Evolutionary conservation across 2,888 invertebrate species (phyloP).

Genomic region (Argynnis bischoffii): DNA sequence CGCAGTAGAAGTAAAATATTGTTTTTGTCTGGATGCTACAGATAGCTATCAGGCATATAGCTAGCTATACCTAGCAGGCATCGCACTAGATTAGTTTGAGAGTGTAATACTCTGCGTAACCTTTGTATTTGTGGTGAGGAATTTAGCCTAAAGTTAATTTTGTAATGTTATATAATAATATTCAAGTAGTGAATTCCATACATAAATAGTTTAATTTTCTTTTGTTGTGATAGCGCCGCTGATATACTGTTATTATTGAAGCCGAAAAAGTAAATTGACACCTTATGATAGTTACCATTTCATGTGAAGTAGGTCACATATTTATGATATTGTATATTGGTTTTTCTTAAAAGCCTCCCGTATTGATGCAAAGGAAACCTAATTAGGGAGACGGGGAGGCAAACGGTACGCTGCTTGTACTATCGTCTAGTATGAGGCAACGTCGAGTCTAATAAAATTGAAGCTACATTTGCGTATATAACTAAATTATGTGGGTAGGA

Average conservation of each 20-base stretch:
- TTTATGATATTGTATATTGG: conserved; percentile 51
- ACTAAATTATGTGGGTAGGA: conserved; percentile 16
- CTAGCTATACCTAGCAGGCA: no score
- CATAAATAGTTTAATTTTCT: not conserved
- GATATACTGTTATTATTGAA: no score
- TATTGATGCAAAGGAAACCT: conserved; percentile 56
- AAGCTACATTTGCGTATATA: conserved; percentile 21
- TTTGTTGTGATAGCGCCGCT: not conserved
- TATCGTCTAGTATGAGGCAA: conserved; percentile 19
- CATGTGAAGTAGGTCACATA: conserved; percentile 20
- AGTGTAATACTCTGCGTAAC: no score
- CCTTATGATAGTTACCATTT: conserved; percentile 2
- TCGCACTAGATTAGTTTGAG: no score
- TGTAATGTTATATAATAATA: no score
- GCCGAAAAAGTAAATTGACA: not conserved
- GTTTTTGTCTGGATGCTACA: no score
- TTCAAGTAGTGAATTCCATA: no score
- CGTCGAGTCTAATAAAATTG: conserved; percentile 27
- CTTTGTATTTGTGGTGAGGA: no score
- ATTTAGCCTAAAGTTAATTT: no score
- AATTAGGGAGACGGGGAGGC: conserved; percentile 47
- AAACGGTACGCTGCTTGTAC: conserved; percentile 17
- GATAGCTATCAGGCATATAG: no score
- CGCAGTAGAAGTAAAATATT: no score
- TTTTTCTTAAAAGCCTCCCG: conserved; percentile 52